These are phyloP conservation scores for Notechis scutatus DNA, from an alignment of 2,113 vertebrate species.

Conservation along the genomic window DNA sequence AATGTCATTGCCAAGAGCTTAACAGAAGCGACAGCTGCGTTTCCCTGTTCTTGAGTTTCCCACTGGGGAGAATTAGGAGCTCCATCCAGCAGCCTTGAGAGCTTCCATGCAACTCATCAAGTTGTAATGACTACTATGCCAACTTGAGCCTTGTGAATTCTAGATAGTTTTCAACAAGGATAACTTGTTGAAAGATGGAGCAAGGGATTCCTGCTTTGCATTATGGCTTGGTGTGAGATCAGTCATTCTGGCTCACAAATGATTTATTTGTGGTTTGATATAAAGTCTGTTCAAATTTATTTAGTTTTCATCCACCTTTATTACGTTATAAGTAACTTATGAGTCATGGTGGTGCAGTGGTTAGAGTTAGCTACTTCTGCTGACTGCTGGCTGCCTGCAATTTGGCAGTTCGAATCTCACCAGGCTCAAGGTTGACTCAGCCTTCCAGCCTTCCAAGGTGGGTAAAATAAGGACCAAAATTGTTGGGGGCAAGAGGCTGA, in stretches of 20 bases:
- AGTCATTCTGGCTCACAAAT: neutral
- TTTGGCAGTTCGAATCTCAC: no score
- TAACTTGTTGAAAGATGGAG: neutral
- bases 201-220: neutral
- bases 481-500: no score
- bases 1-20: neutral
- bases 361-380: no score
- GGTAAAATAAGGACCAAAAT: no score
- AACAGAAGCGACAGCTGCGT: neutral
- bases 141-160: neutral
- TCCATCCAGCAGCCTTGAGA: neutral
- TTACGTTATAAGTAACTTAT: neutral
- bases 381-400: no score
- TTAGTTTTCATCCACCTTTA: neutral
- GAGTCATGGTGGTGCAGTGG: neutral
- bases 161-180: neutral
- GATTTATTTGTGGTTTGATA: neutral
- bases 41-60: neutral
- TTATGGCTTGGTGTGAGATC: neutral
- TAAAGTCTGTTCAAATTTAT: neutral
- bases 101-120: neutral
- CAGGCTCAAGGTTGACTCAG: no score
- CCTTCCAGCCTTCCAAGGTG: no score
- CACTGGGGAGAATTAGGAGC: neutral
- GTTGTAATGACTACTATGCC: neutral